These are phyloP conservation scores for Drosophila teissieri DNA, from an alignment of 1,140 invertebrate genomes.

Conservation along the genomic window DNA sequence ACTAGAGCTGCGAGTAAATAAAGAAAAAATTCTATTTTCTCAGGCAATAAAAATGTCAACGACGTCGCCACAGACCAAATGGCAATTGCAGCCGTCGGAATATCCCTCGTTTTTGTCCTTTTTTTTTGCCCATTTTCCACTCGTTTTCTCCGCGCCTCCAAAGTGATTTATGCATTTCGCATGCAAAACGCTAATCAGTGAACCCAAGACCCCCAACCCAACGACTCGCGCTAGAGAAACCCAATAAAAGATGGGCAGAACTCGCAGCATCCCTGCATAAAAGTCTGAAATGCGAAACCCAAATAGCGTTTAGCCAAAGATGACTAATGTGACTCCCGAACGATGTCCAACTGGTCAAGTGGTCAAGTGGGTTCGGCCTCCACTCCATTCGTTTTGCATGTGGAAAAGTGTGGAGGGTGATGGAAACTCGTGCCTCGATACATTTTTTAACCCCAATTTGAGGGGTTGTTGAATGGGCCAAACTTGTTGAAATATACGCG, in stretches of 20 bases:
- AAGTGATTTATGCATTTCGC: slow-evolving; percentile 77
- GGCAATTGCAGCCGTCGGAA: slow-evolving; percentile 62
- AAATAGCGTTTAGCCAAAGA: slow-evolving; percentile 79
- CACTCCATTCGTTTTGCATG: slow-evolving; percentile 57
- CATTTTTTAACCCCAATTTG: slow-evolving; percentile 70
- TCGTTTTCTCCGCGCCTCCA: slow-evolving; percentile 5
- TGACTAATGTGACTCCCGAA: slow-evolving; percentile 67
- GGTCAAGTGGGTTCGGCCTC: slow-evolving; percentile 55
- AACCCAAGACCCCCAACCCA: slow-evolving; percentile 19
- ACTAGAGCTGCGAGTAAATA: slow-evolving; percentile 33
- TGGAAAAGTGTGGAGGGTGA: slow-evolving; percentile 56
- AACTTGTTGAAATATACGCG: slow-evolving; percentile 72
- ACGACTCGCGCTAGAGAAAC: slow-evolving; percentile 27
- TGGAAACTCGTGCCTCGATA: slow-evolving; percentile 22
- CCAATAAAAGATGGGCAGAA: slow-evolving; percentile 52
- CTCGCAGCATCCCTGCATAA: slow-evolving; percentile 18
- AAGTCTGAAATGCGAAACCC: slow-evolving; percentile 54
- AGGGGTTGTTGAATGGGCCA: slow-evolving; percentile 41
- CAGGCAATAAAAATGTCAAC: slow-evolving; percentile 82
- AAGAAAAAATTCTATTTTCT: slow-evolving; percentile 79
- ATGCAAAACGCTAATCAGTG: slow-evolving; percentile 81
- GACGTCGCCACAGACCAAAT: slow-evolving; percentile 60
- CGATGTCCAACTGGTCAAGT: slow-evolving; percentile 70
- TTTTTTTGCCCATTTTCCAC: neutral
- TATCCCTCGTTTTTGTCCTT: slow-evolving; percentile 14